Conservation (phyloP, 2,888 invertebrate species). For the Noctua pronuba region DNA sequence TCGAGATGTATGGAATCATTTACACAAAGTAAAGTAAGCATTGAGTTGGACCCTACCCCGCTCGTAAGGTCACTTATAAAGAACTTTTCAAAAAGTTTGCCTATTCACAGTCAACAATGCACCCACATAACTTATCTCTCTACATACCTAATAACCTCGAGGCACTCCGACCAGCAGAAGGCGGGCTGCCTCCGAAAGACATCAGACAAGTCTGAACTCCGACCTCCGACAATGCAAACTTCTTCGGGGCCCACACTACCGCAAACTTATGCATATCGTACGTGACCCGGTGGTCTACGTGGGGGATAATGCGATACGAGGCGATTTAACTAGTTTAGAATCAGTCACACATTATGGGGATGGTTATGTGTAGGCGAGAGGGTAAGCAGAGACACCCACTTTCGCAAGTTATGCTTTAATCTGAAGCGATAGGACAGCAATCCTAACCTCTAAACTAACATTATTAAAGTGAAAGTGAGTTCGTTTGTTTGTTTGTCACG, state of each 20-base stretch:
- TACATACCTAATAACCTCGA: neutral
- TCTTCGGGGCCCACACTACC: slow-evolving; percentile 23
- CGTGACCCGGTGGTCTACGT: neutral
- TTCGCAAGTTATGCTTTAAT: neutral
- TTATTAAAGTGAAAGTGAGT: slow-evolving; percentile 4
- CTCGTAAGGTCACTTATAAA: neutral
- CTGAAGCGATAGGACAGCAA: neutral
- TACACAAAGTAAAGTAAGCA: neutral
- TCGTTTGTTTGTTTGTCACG: neutral
- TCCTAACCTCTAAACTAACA: neutral
- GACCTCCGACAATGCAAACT: slow-evolving; percentile 44
- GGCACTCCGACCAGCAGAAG: slow-evolving; percentile 9
- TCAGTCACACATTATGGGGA: neutral
- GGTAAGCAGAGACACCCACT: neutral
- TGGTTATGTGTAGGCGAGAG: neutral
- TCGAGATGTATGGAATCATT: neutral
- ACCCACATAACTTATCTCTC: slow-evolving; percentile 11
- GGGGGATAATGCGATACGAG: neutral
- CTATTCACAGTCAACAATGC: slow-evolving; percentile 3
- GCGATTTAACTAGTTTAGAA: slow-evolving; percentile 11
- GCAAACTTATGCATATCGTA: slow-evolving; percentile 34
- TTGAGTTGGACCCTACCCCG: neutral
- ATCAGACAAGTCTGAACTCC: slow-evolving; percentile 36
- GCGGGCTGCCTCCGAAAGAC: slow-evolving; percentile 31
- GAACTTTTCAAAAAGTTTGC: neutral